These are phyloP conservation scores for Microchirus variegatus DNA, from an alignment of 2,797 vertebrate species.

Conservation along the genomic window DNA sequence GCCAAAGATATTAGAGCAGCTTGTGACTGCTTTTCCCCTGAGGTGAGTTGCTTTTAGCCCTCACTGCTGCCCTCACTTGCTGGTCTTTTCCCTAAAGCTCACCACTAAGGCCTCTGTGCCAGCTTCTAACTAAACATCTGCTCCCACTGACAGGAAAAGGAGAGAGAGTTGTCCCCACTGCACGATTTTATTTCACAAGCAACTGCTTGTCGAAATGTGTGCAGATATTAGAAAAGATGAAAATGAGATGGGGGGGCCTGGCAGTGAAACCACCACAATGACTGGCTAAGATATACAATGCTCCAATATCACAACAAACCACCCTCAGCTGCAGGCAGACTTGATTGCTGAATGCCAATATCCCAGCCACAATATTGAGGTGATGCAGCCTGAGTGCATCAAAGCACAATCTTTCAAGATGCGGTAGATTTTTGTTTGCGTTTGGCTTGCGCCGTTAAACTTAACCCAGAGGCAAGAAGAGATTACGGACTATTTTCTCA, in stretches of 20 bases:
- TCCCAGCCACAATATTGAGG: constrained; percentile 8
- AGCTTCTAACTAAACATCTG: constrained; percentile 60
- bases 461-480: constrained; percentile 13
- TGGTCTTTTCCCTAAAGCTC: constrained; percentile 48
- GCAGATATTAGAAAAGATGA: constrained; percentile 24
- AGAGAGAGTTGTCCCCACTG: constrained; percentile 8
- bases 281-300: constrained; percentile 9
- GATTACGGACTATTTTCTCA: constrained; percentile 16
- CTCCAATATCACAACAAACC: constrained; percentile 28
- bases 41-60: constrained; percentile 52
- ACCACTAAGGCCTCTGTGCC: constrained; percentile 26
- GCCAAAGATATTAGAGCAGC: constrained; percentile 55
- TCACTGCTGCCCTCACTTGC: constrained; percentile 37
- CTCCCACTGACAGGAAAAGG: constrained; percentile 15
- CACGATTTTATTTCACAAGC: constrained; percentile 27
- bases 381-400: constrained; percentile 18
- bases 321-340: constrained; percentile 16
- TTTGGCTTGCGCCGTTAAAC: constrained; percentile 38
- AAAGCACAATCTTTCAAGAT: constrained; percentile 25
- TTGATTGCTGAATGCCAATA: constrained; percentile 28
- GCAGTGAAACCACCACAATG: constrained; percentile 12
- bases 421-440: constrained; percentile 19
- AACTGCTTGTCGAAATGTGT: constrained; percentile 19
- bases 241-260: constrained; percentile 18
- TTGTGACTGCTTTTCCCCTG: constrained; percentile 51